Evolutionary conservation across 2,113 vertebrate species (phyloP).

Genomic region (Vanacampus margaritifer): DNA sequence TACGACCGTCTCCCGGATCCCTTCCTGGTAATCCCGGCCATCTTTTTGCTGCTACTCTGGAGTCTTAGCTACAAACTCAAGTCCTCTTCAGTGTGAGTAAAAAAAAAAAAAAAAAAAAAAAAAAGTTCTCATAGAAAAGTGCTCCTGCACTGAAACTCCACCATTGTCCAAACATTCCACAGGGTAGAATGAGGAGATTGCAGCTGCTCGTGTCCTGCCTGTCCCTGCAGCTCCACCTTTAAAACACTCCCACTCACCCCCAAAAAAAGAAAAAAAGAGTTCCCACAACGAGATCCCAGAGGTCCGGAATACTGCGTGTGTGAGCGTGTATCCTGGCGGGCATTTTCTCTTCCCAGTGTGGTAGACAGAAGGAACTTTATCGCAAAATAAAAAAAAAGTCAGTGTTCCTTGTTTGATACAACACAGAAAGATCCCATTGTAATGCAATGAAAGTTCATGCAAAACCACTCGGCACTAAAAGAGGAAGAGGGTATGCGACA

Average conservation of each 20-base stretch:
- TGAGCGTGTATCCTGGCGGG: conserved; percentile 63
- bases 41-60: conserved; percentile 52
- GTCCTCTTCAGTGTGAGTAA: conserved; percentile 14
- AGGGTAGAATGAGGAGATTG: conserved; percentile 18
- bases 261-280: conserved; percentile 26
- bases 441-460: conserved; percentile 3
- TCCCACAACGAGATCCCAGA: conserved; percentile 57
- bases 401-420: conserved; percentile 14
- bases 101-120: conserved; percentile 1
- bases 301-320: conserved; percentile 56
- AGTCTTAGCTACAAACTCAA: not conserved
- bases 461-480: conserved; percentile 20
- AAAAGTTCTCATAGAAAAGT: conserved; percentile 18
- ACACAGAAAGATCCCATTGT: conserved; percentile 4
- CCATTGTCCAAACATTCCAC: conserved; percentile 24
- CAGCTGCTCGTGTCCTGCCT: conserved; percentile 37
- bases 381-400: conserved; percentile 3
- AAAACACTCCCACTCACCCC: conserved; percentile 44
- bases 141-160: conserved; percentile 5
- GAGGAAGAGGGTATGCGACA: conserved; percentile 26
- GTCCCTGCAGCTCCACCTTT: conserved; percentile 48
- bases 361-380: conserved; percentile 8
- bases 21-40: conserved; percentile 89
- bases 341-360: conserved; percentile 61
- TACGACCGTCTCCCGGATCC: conserved; percentile 88